Percentiles rank a stretch among this genome's conserved stretches.
Conservation (phyloP, 2,888 invertebrate species). For the Piscicola geometra region DNA sequence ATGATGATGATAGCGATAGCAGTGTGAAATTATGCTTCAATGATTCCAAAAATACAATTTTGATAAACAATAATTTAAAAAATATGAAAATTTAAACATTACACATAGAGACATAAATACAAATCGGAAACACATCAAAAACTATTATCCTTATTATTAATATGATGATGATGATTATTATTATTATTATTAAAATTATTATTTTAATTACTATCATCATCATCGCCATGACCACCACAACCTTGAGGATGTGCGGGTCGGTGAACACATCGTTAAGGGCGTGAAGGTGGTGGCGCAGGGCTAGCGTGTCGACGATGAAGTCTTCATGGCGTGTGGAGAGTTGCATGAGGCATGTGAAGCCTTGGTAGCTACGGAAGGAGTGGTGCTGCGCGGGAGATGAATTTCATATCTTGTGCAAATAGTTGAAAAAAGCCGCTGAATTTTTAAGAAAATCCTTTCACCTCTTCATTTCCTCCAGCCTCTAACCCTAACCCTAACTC, state of each 20-base stretch:
- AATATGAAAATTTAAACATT: too few relatives aligned
- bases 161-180: too few relatives aligned
- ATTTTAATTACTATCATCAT: too few relatives aligned
- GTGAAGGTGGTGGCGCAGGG: slow-evolving; percentile 74
- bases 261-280: slow-evolving; percentile 83
- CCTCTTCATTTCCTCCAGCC: neutral
- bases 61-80: too few relatives aligned
- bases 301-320: slow-evolving; percentile 82
- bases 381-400: slow-evolving; percentile 67
- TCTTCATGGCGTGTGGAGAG: slow-evolving; percentile 75
- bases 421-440: neutral
- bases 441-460: neutral
- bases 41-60: too few relatives aligned
- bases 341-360: slow-evolving; percentile 89
- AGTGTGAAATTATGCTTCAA: too few relatives aligned
- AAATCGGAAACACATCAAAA: too few relatives aligned
- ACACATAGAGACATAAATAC: too few relatives aligned
- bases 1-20: too few relatives aligned
- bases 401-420: neutral
- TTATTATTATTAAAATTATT: too few relatives aligned
- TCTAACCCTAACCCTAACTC: neutral
- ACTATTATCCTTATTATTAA: too few relatives aligned
- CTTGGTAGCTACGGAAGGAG: slow-evolving; percentile 82
- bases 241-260: slow-evolving; percentile 81
- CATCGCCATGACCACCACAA: too few relatives aligned